A percentile compares a stretch with the other conserved stretches of the same genome.
These are phyloP conservation scores for Zaprionus bogoriensis DNA, from an alignment of 2,888 invertebrate species.

Conservation along the genomic window DNA sequence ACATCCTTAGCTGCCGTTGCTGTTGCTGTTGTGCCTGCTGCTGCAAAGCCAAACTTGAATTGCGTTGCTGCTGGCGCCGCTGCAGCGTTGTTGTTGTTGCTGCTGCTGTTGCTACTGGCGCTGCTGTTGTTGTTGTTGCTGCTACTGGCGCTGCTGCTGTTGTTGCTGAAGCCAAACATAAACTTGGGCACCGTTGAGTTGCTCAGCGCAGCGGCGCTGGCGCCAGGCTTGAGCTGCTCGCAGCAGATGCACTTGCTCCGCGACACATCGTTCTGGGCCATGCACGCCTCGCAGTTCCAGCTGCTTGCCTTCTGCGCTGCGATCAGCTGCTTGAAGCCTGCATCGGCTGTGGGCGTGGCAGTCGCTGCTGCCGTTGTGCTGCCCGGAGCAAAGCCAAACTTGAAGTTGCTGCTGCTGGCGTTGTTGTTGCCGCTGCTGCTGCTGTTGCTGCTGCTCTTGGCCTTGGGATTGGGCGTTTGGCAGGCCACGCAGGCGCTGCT, in stretches of 20 bases:
- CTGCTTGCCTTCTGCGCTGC: conserved; percentile 79
- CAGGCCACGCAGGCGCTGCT: conserved; percentile 84
- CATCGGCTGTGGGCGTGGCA: conserved; percentile 52
- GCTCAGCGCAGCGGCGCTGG: conserved; percentile 27
- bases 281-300: conserved; percentile 87
- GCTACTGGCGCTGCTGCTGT: conserved; percentile 3
- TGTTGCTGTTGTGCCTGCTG: conserved; percentile 5
- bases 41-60: conserved; percentile 20
- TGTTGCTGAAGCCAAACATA: conserved; percentile 78
- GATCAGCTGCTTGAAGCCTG: conserved; percentile 80
- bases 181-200: conserved; percentile 67
- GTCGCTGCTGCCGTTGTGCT: background rate
- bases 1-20: conserved; percentile 13
- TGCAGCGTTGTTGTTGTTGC: too few species aligned
- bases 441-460: conserved; percentile 5
- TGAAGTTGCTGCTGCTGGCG: background rate
- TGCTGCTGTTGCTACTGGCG: conserved; percentile 1
- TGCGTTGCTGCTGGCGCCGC: conserved; percentile 2
- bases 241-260: conserved; percentile 85
- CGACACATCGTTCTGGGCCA: conserved; percentile 84
- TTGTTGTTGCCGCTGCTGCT: conserved; percentile 17
- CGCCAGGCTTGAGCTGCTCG: conserved; percentile 84
- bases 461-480: conserved; percentile 83
- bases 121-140: conserved; percentile 12
- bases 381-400: background rate